These are phyloP conservation scores for Hydraecia micacea DNA, from an alignment of 2,888 invertebrate species.

Conservation along the genomic window DNA sequence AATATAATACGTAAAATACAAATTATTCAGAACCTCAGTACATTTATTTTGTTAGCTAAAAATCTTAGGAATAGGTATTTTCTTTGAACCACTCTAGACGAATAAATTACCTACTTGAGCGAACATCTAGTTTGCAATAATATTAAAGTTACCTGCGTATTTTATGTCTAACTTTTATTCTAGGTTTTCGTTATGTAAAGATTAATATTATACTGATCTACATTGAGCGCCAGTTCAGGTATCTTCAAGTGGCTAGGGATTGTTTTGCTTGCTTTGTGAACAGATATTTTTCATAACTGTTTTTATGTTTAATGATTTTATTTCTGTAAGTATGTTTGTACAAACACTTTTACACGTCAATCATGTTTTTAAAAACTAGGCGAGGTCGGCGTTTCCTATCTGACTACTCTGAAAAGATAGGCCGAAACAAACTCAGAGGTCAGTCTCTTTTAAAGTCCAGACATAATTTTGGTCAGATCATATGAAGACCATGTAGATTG, in stretches of 20 bases:
- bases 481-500: not conserved
- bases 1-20: conserved; percentile 18
- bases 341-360: too few species aligned
- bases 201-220: conserved; percentile 25
- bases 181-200: conserved; percentile 3
- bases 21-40: conserved; percentile 25
- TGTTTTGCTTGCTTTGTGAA: not conserved
- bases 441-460: too few species aligned
- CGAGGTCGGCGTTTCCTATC: too few species aligned
- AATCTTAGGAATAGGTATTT: conserved; percentile 36
- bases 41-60: conserved; percentile 44
- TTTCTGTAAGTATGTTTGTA: too few species aligned
- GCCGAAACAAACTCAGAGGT: too few species aligned
- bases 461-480: not conserved
- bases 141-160: conserved; percentile 42
- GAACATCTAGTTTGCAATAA: conserved; percentile 47
- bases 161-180: conserved; percentile 29
- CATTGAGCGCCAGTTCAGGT: not conserved
- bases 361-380: too few species aligned
- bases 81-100: conserved; percentile 64
- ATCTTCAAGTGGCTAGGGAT: not conserved
- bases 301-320: not conserved
- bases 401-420: too few species aligned
- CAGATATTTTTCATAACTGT: not conserved
- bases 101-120: conserved; percentile 61